These are phyloP conservation scores for Drosophila sproati DNA, from an alignment of 1,140 invertebrate species.

Conservation along the genomic window DNA sequence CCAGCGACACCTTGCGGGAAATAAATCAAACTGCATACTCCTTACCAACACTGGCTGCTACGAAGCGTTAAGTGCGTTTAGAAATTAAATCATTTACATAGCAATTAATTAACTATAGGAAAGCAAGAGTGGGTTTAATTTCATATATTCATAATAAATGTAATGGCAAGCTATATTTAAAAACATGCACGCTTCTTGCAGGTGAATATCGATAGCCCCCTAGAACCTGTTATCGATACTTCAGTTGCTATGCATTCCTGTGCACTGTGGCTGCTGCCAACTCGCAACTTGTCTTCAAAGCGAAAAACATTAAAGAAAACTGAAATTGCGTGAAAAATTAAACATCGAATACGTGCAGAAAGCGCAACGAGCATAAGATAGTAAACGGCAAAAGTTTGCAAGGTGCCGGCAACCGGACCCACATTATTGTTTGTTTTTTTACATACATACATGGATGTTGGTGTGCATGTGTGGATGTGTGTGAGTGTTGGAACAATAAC, in stretches of 20 bases:
- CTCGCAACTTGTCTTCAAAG: conserved; percentile 55
- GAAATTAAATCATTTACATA: neutral
- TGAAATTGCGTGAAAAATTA: conserved; percentile 28
- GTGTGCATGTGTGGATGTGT: conserved; percentile 31
- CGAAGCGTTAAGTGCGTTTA: too few relatives aligned
- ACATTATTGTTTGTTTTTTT: conserved; percentile 24
- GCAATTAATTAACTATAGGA: too few relatives aligned
- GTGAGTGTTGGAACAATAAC: conserved; percentile 66
- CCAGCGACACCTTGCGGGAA: conserved; percentile 11
- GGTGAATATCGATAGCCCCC: conserved; percentile 1
- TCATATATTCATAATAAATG: too few relatives aligned
- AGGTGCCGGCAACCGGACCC: conserved; percentile 34
- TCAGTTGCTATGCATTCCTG: conserved; percentile 17
- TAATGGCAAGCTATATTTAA: neutral
- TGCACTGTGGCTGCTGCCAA: conserved; percentile 25
- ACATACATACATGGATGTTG: conserved; percentile 26
- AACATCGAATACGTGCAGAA: conserved; percentile 23
- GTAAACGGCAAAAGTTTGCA: conserved; percentile 8
- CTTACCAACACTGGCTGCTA: conserved; percentile 2
- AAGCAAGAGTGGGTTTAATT: too few relatives aligned
- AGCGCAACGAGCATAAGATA: conserved; percentile 1
- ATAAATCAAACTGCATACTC: neutral
- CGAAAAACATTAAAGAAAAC: conserved; percentile 72
- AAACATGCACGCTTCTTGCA: neutral
- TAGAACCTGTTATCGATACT: conserved; percentile 5